Evolutionary conservation across 2,797 vertebrate genomes (phyloP).

Genomic region (Leuciscus waleckii): DNA sequence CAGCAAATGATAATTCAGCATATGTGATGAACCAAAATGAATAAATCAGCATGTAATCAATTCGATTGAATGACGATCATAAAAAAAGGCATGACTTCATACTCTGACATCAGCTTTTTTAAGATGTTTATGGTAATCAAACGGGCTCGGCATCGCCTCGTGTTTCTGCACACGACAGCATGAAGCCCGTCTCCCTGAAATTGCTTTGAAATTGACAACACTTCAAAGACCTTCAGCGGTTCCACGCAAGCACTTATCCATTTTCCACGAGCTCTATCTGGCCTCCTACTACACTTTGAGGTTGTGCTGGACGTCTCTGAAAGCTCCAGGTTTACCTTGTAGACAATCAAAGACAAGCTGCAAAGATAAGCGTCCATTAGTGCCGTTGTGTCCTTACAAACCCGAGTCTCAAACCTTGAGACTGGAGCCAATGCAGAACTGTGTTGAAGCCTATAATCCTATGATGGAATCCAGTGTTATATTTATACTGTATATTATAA

Average conservation of each 20-base stretch:
- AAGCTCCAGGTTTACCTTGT: conserved; percentile 8
- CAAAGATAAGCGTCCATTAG: neutral
- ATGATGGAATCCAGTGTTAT: neutral
- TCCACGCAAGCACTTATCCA: conserved; percentile 17
- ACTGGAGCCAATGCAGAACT: neutral
- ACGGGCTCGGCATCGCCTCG: neutral
- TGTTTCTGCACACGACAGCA: neutral
- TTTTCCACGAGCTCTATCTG: conserved; percentile 4
- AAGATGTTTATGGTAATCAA: neutral
- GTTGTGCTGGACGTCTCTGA: neutral
- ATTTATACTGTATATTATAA: neutral
- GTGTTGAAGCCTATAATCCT: neutral
- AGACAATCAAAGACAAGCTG: neutral
- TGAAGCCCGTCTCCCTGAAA: neutral
- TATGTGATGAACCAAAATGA: neutral
- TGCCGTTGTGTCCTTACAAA: neutral
- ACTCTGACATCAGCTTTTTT: neutral
- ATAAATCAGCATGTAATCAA: neutral
- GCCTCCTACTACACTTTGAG: conserved; percentile 6
- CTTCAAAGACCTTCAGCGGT: conserved; percentile 27
- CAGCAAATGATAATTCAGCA: too few species aligned
- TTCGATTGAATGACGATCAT: neutral
- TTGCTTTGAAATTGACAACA: conserved; percentile 12
- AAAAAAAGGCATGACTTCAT: neutral
- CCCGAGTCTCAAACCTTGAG: neutral